Evolutionary conservation across 2,888 invertebrate species (phyloP).

Genomic region (Plutella xylostella): DNA sequence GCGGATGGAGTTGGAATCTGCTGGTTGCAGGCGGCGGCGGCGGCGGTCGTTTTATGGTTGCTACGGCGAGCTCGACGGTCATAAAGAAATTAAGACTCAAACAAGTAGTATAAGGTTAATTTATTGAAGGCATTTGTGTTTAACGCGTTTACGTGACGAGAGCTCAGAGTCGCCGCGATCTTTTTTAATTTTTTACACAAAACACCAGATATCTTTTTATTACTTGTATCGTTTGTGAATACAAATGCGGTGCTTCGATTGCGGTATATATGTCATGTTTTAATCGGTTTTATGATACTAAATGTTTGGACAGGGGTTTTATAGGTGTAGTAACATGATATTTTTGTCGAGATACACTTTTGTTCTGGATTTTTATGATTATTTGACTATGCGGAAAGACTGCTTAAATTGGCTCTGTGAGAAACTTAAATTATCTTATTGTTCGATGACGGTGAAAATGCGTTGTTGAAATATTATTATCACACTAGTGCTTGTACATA

Average conservation of each 20-base stretch:
- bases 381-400: conserved; percentile 58
- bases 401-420: conserved; percentile 38
- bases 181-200: conserved; percentile 54
- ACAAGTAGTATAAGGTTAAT: conserved; percentile 36
- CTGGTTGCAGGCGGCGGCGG: too few relatives aligned
- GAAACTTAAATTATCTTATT: too few relatives aligned
- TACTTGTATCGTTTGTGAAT: conserved; percentile 48
- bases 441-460: too few relatives aligned
- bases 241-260: conserved; percentile 57
- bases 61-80: too few relatives aligned
- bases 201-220: conserved; percentile 58
- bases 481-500: too few relatives aligned
- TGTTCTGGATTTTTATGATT: conserved; percentile 54
- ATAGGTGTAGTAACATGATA: conserved; percentile 61
- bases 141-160: conserved; percentile 58
- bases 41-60: background rate
- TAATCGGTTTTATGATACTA: conserved; percentile 64
- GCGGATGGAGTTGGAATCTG: background rate
- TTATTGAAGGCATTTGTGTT: conserved; percentile 52
- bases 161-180: conserved; percentile 42
- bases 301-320: conserved; percentile 67
- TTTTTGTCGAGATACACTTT: conserved; percentile 47
- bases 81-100: conserved; percentile 8
- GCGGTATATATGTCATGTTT: conserved; percentile 57
- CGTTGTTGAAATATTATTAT: too few relatives aligned